These are phyloP conservation scores for Ceyx cyanopectus DNA, from an alignment of 2,113 vertebrate genomes.

Conservation along the genomic window DNA sequence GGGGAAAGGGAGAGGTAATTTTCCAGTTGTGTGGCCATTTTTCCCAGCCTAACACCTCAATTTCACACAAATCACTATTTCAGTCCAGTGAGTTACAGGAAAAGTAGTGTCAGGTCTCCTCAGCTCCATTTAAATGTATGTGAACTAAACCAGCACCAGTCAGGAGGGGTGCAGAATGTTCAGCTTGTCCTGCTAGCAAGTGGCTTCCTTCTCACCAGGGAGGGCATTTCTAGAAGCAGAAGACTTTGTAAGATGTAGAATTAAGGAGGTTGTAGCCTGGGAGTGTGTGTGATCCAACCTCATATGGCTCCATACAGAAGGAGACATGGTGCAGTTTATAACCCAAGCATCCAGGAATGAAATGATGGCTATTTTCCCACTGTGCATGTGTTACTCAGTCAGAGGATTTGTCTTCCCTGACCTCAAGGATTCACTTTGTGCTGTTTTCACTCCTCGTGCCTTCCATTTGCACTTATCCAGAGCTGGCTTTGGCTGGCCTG, in stretches of 20 bases:
- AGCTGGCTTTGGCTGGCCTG: neutral
- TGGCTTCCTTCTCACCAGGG: neutral
- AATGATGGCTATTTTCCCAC: neutral
- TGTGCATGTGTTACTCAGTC: fast-evolving
- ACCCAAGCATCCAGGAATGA: neutral
- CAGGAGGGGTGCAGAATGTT: neutral
- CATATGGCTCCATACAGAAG: neutral
- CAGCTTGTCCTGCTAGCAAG: neutral
- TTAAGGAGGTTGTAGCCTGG: neutral
- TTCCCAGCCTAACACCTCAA: neutral
- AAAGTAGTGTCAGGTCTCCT: neutral
- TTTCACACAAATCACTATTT: neutral
- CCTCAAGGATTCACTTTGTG: neutral
- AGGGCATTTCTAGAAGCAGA: neutral
- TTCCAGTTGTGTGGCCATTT: neutral
- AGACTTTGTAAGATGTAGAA: neutral
- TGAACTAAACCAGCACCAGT: neutral
- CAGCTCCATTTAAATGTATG: neutral
- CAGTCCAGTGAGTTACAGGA: neutral
- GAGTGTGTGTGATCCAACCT: neutral
- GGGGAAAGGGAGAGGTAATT: neutral
- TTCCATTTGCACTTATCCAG: neutral
- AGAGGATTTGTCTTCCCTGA: neutral
- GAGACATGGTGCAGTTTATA: neutral
- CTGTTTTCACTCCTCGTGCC: neutral